Base-by-base conservation (phyloP, 2,888 invertebrate species). In the Elegia similella region DNA sequence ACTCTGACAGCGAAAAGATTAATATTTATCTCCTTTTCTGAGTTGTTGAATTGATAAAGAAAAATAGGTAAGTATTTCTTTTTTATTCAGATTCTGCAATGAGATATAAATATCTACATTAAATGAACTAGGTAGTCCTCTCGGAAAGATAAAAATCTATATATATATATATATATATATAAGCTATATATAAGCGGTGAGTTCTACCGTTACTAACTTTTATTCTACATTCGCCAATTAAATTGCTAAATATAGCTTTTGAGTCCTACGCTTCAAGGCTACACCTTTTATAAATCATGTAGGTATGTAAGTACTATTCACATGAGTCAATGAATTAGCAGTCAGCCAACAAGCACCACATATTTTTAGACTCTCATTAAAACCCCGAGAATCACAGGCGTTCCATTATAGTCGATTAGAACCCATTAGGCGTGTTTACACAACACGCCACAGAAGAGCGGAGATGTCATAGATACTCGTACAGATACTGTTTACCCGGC, bases 401-500 rank as follows among this genome's bases (percentile, higher is more conserved):
- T 17, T 43, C 42, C n/a, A 52, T 52, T 52, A 53, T 42, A 15
- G 30, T 30, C n/a, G 42, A 32, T 30, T 48, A 38, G 42, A 50
- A 30, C 52, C 53, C 32, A 58, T 59, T 58, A 56, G 56, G 48
- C 38, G 54, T 67, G 63, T 70, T 68, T 70, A 69, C 56, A 55
- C 52, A 58, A 56, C 55, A 57, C 62, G 61, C 52, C 61, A 56
- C 58, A 52, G 65, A 63, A 66, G 59, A 62, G 60, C 60, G 60
- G 58, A 58, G 52, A 59, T 65, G 66, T 72, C 68, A 13, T 50
- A 34, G 32, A 50, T 34, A 66, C n/a, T n/a, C n/a, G n/a, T n/a
- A n/a, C 48, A 65, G 50, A 64, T 61, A 56, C 53, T 67, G 67
- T 67, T 71, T 72, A 70, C 68, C 69, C 63, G 59, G 64, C 61